A percentile compares a stretch with the other conserved stretches of the same genome.
Conservation (phyloP, 2,113 vertebrate genomes). For the Onychostoma macrolepis region DNA sequence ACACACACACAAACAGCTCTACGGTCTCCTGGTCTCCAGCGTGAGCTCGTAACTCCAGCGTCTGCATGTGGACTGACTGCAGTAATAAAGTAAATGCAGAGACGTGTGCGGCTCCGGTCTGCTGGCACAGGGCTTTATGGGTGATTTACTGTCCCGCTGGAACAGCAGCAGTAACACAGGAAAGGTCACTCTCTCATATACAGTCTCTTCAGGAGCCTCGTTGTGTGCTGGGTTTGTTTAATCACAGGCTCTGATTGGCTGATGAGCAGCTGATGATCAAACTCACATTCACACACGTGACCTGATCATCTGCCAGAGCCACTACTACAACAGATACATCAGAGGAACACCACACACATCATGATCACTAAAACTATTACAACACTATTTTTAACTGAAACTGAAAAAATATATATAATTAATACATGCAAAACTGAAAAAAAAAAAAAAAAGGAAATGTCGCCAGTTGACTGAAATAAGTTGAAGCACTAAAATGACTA, state of each 20-base stretch:
- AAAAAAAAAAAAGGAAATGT: too few species aligned
- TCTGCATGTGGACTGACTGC: background rate
- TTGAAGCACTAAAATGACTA: background rate
- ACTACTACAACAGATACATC: background rate
- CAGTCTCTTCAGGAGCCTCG: slow-evolving; percentile 15
- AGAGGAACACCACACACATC: background rate
- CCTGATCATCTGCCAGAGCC: background rate
- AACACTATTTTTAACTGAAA: too few species aligned
- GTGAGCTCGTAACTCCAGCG: too few species aligned
- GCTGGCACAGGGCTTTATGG: slow-evolving; percentile 63
- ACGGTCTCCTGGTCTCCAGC: too few species aligned
- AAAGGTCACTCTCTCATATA: slow-evolving; percentile 66
- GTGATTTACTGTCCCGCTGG: slow-evolving; percentile 65
- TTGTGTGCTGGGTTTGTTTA: background rate
- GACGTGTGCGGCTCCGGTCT: slow-evolving; percentile 44
- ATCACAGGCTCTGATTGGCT: background rate
- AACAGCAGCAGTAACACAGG: slow-evolving; percentile 21
- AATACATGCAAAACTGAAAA: too few species aligned
- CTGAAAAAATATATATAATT: too few species aligned
- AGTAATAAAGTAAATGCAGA: slow-evolving; percentile 70
- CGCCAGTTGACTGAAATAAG: too few species aligned
- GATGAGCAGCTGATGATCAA: background rate
- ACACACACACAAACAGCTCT: too few species aligned
- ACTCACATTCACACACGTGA: background rate
- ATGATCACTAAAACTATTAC: too few species aligned